These are phyloP conservation scores for Dicranocentrus wangi DNA, from an alignment of 2,888 invertebrate species.

Conservation along the genomic window DNA sequence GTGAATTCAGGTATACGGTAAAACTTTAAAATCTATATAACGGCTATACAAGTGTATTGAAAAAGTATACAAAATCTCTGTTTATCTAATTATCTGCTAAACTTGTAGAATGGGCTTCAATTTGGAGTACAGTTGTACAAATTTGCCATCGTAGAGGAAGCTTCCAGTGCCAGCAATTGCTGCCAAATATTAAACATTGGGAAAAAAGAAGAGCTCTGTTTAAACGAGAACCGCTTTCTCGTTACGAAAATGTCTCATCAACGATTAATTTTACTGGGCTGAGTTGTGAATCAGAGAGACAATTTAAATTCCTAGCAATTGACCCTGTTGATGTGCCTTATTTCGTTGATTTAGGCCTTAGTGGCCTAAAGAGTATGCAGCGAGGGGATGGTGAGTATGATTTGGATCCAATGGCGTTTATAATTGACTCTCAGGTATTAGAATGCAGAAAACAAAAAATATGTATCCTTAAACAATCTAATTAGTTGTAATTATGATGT, in stretches of 20 bases:
- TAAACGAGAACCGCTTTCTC: constrained; percentile 66
- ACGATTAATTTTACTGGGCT: constrained; percentile 70
- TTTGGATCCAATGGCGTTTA: constrained; percentile 69
- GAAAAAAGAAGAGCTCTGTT: constrained; percentile 56
- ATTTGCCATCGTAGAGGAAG: constrained; percentile 61
- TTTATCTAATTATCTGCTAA: too few relatives aligned
- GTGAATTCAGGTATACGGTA: constrained; percentile 68
- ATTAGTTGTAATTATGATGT: not conserved
- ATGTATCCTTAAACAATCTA: too few relatives aligned
- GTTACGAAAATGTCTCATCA: constrained; percentile 65
- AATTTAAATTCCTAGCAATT: constrained; percentile 70
- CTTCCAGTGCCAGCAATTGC: constrained; percentile 50
- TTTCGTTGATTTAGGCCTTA: constrained; percentile 68
- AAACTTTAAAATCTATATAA: not conserved
- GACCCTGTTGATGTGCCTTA: constrained; percentile 72
- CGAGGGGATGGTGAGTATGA: constrained; percentile 33
- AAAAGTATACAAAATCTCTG: too few relatives aligned
- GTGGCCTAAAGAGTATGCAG: constrained; percentile 39
- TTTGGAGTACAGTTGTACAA: constrained; percentile 68
- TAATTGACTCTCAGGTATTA: constrained; percentile 70
- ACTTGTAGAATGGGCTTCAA: constrained; percentile 71
- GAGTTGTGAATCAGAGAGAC: constrained; percentile 65
- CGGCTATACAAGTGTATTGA: too few relatives aligned
- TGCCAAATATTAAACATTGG: constrained; percentile 67
- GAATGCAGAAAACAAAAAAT: too few relatives aligned